Conservation (phyloP, 2,888 invertebrate genomes). For the Lycaena phlaeas region DNA sequence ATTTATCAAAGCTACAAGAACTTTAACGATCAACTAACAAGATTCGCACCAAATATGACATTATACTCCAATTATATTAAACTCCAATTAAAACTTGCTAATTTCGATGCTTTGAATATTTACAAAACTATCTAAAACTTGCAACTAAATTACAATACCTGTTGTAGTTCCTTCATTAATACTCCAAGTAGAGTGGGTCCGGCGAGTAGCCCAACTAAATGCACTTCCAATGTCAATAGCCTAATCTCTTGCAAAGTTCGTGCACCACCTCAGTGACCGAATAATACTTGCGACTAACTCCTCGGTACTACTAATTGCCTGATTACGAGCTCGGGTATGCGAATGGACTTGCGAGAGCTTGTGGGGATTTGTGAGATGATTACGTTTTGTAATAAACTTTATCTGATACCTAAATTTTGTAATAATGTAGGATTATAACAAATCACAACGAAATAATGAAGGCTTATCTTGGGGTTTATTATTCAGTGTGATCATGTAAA, state of each 20-base stretch:
- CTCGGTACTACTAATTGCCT: constrained; percentile 45
- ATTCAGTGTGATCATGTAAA: too few relatives aligned
- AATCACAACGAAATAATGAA: background rate
- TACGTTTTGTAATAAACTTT: background rate
- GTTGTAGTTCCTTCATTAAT: constrained; percentile 44
- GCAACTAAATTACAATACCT: constrained; percentile 16
- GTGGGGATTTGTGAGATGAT: background rate
- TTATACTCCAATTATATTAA: too few relatives aligned
- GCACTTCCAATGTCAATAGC: constrained; percentile 53
- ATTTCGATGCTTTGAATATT: too few relatives aligned
- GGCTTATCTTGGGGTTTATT: background rate
- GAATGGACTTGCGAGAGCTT: constrained; percentile 40
- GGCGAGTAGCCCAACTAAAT: constrained; percentile 42
- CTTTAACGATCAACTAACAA: too few relatives aligned
- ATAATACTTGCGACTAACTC: constrained; percentile 35
- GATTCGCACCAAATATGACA: too few relatives aligned
- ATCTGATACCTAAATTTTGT: background rate
- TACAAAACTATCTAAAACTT: too few relatives aligned
- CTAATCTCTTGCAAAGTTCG: constrained; percentile 33
- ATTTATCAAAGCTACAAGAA: too few relatives aligned
- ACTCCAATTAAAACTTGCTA: too few relatives aligned
- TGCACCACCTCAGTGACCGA: constrained; percentile 30
- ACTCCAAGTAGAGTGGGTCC: constrained; percentile 39
- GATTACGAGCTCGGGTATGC: constrained; percentile 38
- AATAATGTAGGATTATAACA: background rate